A percentile compares a stretch with the other conserved stretches of the same genome.
phyloP scores from a whole-genome alignment of 1,140 invertebrate species.

The Apis dorsata region DNA sequence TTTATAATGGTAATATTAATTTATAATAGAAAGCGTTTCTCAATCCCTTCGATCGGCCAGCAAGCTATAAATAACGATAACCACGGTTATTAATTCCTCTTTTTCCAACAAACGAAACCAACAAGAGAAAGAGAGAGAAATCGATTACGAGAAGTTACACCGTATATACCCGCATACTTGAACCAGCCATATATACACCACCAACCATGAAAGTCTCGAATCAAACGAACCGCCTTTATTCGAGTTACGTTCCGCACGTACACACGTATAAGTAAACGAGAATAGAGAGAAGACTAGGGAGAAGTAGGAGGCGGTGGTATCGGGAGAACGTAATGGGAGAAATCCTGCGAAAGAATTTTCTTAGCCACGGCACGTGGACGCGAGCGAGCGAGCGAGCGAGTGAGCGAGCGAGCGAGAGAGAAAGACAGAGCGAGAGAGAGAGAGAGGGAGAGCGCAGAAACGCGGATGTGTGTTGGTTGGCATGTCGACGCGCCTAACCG shows the following conservation, averaged over 20 bases:
- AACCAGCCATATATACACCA: neutral
- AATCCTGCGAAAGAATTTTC: slow-evolving; percentile 43
- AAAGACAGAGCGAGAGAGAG: no score
- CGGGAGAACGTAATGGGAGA: slow-evolving; percentile 27
- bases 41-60: no score
- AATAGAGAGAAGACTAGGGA: no score
- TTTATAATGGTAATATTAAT: no score
- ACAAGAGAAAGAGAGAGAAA: no score
- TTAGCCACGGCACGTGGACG: slow-evolving; percentile 40
- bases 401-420: no score
- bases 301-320: neutral
- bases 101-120: no score
- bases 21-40: no score
- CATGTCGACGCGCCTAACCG: slow-evolving; percentile 74
- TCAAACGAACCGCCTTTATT: neutral
- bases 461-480: slow-evolving; percentile 46
- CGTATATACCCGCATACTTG: no score
- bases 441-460: neutral
- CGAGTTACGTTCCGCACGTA: neutral
- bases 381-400: neutral
- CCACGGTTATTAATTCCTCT: no score
- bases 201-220: neutral
- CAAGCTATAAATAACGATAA: no score
- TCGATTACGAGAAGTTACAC: neutral
- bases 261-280: neutral